These are phyloP conservation scores for Glyptemys insculpta DNA, from an alignment of 2,797 vertebrate species.

Conservation along the genomic window DNA sequence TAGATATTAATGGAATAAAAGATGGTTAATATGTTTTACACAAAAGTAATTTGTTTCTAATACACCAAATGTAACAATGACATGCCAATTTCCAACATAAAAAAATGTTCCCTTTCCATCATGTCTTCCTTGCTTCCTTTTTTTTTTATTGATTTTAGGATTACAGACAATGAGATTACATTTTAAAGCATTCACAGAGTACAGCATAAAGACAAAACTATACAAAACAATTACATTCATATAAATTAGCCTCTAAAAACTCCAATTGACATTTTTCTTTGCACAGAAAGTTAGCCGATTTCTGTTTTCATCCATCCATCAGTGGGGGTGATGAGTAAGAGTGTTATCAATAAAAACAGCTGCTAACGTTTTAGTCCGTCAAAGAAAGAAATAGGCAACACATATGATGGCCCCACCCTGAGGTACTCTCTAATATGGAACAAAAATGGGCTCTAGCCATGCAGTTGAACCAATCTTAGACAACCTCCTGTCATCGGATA, in stretches of 20 bases:
- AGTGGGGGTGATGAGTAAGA: not conserved
- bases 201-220: conserved; percentile 43
- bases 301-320: conserved; percentile 13
- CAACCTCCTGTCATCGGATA: not conserved
- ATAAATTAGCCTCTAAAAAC: conserved; percentile 41
- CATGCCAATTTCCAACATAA: conserved; percentile 59
- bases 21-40: conserved; percentile 44
- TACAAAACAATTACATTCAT: conserved; percentile 60
- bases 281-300: conserved; percentile 19
- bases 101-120: conserved; percentile 50
- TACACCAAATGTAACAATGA: conserved; percentile 16
- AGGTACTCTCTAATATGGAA: not conserved
- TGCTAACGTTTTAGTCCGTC: not conserved
- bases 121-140: conserved; percentile 46
- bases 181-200: conserved; percentile 49
- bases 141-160: conserved; percentile 62
- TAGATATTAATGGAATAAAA: conserved; percentile 40
- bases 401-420: not conserved
- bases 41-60: conserved; percentile 50
- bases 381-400: not conserved
- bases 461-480: not conserved
- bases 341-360: not conserved
- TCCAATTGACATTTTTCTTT: conserved; percentile 25
- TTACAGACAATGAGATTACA: conserved; percentile 58
- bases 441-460: not conserved